phyloP scores from a whole-genome alignment of 2,113 vertebrate species.

The Pluvianellus socialis region DNA sequence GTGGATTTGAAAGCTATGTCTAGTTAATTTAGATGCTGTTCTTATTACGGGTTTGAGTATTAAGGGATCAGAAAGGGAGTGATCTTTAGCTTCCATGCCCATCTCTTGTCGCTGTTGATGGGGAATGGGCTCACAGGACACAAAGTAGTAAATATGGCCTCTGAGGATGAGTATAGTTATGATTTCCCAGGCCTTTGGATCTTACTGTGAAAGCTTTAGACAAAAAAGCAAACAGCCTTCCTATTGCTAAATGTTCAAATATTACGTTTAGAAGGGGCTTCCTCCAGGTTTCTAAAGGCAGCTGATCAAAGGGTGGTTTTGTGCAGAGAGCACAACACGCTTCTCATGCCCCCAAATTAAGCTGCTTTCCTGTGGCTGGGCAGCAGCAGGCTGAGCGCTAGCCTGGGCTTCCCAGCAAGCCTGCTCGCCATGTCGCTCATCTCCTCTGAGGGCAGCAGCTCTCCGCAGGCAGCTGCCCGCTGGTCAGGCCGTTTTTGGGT shows the following conservation, averaged over 20 bases:
- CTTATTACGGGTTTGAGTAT: not conserved
- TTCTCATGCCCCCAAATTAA: not conserved
- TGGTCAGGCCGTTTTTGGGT: not conserved
- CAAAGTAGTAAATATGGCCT: not conserved
- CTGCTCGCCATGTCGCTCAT: rapidly evolving
- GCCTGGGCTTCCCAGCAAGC: not conserved
- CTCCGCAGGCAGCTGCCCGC: not conserved
- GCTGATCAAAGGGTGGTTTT: not conserved
- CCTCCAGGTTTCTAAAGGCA: not conserved
- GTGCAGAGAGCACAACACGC: not conserved
- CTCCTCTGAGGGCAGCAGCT: not conserved
- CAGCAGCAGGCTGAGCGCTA: not conserved
- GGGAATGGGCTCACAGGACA: not conserved
- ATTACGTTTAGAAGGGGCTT: not conserved
- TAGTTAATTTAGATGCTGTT: not conserved
- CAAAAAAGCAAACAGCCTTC: not conserved
- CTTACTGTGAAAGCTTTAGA: not conserved
- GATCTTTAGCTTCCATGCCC: not conserved
- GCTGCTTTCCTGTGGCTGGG: not conserved
- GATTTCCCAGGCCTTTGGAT: not conserved
- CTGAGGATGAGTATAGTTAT: not conserved
- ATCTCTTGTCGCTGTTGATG: not conserved
- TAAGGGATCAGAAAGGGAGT: not conserved
- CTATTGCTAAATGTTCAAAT: not conserved
- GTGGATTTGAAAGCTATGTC: not conserved